Evolutionary conservation across 53 echinoderm and acorn worm genomes (phyloP).

Genomic region (Apostichopus leukothele): DNA sequence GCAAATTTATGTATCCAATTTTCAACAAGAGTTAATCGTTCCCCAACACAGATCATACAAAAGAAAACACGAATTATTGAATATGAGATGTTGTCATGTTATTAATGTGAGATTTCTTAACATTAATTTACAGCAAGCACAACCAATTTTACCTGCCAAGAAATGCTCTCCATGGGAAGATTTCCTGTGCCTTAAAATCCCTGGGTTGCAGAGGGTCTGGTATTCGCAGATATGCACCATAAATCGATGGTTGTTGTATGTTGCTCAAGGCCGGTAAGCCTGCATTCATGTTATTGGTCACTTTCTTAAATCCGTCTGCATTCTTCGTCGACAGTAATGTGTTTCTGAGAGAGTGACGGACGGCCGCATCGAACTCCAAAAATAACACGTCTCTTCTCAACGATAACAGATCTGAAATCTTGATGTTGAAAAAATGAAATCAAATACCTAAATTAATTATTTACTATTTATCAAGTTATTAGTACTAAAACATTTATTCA

Average conservation of each 20-base stretch:
- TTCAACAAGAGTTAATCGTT: too few species aligned
- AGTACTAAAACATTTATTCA: too few species aligned
- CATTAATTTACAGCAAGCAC: not conserved
- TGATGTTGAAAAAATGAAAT: not conserved
- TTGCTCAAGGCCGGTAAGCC: conserved; percentile 68
- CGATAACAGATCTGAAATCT: conserved; percentile 88
- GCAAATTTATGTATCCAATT: conserved; percentile 24
- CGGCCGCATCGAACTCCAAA: conserved; percentile 86
- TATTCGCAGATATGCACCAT: conserved; percentile 68
- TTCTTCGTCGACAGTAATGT: conserved; percentile 95
- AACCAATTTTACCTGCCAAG: conserved; percentile 72
- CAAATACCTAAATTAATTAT: too few species aligned
- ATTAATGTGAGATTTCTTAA: conserved; percentile 63
- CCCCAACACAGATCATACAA: too few species aligned
- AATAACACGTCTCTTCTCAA: conserved; percentile 85
- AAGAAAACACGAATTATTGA: too few species aligned
- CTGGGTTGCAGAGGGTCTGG: conserved; percentile 87
- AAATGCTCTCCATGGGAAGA: conserved; percentile 83
- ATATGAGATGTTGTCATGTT: too few species aligned
- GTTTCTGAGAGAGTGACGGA: conserved; percentile 86
- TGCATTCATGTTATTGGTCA: conserved; percentile 70
- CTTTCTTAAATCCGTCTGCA: conserved; percentile 59
- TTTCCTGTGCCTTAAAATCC: conserved; percentile 71
- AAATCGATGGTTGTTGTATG: conserved; percentile 74
- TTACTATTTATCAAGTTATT: too few species aligned